Percentiles rank a stretch among this genome's conserved stretches.
Evolutionary conservation across 2,797 vertebrate species (phyloP).

Genomic region (Acanthopagrus latus): DNA sequence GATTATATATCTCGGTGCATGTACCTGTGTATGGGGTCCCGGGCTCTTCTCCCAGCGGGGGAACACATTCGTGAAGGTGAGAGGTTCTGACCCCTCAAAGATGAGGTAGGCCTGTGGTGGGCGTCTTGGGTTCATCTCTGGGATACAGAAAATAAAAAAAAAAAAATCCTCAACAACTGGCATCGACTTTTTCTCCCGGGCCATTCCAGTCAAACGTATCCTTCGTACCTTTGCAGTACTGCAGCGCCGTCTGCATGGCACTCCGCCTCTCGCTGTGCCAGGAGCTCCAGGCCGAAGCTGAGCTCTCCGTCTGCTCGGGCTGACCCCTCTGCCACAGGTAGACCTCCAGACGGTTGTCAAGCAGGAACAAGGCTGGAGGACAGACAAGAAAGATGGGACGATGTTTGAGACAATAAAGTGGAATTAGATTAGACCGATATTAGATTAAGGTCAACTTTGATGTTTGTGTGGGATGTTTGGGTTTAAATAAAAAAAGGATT

Average conservation of each 20-base stretch:
- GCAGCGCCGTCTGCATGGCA: slow-evolving; percentile 86
- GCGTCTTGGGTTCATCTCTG: slow-evolving; percentile 86
- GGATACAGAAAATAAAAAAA: background rate
- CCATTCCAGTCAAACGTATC: background rate
- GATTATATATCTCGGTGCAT: background rate
- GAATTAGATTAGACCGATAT: background rate
- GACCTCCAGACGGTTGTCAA: slow-evolving; percentile 88
- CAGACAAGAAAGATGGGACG: background rate
- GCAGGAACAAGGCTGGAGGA: slow-evolving; percentile 83
- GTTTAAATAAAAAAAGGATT: background rate
- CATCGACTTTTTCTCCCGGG: rapidly evolving
- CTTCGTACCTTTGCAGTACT: slow-evolving; percentile 86
- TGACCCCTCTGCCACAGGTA: slow-evolving; percentile 87
- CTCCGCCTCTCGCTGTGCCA: slow-evolving; percentile 82
- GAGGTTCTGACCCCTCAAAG: slow-evolving; percentile 83
- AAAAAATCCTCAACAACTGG: background rate
- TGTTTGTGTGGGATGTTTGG: background rate
- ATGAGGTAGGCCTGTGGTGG: slow-evolving; percentile 86
- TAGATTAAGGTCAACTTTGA: background rate
- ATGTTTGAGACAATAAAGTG: background rate
- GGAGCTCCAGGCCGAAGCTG: slow-evolving; percentile 61
- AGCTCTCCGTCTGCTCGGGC: slow-evolving; percentile 63
- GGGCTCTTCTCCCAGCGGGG: slow-evolving; percentile 84
- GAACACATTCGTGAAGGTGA: slow-evolving; percentile 90
- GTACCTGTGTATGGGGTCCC: slow-evolving; percentile 51